A percentile compares a stretch with the other conserved stretches of the same genome.
These are phyloP conservation scores for Grammomys surdaster DNA, from an alignment of 2,113 vertebrate species.

Conservation along the genomic window DNA sequence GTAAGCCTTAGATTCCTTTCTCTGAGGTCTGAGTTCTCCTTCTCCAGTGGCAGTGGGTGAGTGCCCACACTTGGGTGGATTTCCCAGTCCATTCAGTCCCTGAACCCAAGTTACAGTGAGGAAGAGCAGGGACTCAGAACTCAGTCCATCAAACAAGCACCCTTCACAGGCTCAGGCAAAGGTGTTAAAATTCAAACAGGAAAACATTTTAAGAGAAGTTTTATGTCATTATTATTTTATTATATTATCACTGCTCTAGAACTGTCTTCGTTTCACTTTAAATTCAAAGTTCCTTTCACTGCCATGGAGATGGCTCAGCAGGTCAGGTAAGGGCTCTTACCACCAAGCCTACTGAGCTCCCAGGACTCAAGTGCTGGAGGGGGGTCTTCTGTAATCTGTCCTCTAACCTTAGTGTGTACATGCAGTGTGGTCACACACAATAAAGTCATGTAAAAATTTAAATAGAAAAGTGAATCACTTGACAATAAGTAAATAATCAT, in stretches of 20 bases:
- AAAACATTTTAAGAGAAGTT: background rate
- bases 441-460: background rate
- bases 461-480: background rate
- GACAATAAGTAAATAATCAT: background rate
- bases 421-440: background rate
- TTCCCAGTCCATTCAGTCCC: constrained; percentile 19
- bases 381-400: background rate
- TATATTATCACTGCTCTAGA: too few species aligned
- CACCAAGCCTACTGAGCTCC: background rate
- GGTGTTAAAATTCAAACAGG: background rate
- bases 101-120: background rate
- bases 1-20: background rate
- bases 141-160: background rate
- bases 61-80: background rate
- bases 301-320: background rate
- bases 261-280: background rate
- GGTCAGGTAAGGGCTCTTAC: background rate
- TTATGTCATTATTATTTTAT: background rate
- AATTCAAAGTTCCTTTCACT: background rate
- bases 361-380: background rate
- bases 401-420: background rate
- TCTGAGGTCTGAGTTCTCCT: background rate
- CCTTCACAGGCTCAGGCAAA: background rate
- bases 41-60: background rate
- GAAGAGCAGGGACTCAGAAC: background rate